Percentiles rank a stretch among this genome's conserved stretches.
Evolutionary conservation across 2,888 invertebrate species (phyloP).

Genomic region (Ryuthela nishihirai): DNA sequence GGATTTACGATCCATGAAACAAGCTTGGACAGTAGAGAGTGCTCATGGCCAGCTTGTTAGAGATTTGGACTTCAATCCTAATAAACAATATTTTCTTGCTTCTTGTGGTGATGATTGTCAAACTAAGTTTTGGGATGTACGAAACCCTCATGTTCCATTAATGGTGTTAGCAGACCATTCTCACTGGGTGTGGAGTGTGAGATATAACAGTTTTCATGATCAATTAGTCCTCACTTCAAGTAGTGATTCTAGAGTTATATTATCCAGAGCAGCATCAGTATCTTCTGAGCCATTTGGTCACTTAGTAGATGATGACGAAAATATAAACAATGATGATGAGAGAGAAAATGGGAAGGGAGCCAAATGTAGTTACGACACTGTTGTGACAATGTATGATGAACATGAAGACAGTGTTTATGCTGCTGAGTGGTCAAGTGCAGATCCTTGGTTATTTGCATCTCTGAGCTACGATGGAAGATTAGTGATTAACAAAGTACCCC

Average conservation of each 20-base stretch:
- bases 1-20: slow-evolving; percentile 71
- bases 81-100: slow-evolving; percentile 88
- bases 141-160: slow-evolving; percentile 73
- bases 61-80: slow-evolving; percentile 96
- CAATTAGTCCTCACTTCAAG: slow-evolving; percentile 90
- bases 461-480: slow-evolving; percentile 94
- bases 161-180: slow-evolving; percentile 60
- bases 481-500: slow-evolving; percentile 88
- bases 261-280: slow-evolving; percentile 81
- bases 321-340: slow-evolving; percentile 44
- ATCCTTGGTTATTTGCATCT: slow-evolving; percentile 99
- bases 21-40: slow-evolving; percentile 75
- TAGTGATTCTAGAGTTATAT: slow-evolving; percentile 86
- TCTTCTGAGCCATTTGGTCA: slow-evolving; percentile 73
- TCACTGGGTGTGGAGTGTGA: slow-evolving; percentile 79
- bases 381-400: slow-evolving; percentile 87
- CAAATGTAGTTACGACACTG: slow-evolving; percentile 65
- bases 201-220: slow-evolving; percentile 95
- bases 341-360: slow-evolving; percentile 52
- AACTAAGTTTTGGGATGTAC: slow-evolving; percentile 93
- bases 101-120: slow-evolving; percentile 95
- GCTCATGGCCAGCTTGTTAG: slow-evolving; percentile 84
- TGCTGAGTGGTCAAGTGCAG: slow-evolving; percentile 94
- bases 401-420: slow-evolving; percentile 98
- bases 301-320: slow-evolving; percentile 52